Base-by-base conservation (phyloP, 2,888 invertebrate genomes). In the Cyaniris semiargus region DNA sequence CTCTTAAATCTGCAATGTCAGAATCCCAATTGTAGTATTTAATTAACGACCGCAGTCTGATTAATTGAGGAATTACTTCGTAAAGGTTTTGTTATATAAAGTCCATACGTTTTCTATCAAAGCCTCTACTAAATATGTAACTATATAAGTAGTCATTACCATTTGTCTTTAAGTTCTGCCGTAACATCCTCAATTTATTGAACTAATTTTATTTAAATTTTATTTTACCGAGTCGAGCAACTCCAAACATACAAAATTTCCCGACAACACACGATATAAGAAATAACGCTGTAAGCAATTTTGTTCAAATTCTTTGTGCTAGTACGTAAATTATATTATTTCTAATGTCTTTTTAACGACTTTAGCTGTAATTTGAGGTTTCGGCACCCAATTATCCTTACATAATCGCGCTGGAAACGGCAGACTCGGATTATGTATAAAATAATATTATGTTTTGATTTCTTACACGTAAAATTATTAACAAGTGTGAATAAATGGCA, bases 301-400 rank as follows among this genome's bases (percentile, higher is more conserved):
- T 18, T n/a, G 7, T n/a, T 6, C 0, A 56, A n/a, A 7, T n/a
- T n/a, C 7, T 58, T 7, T 58, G 21, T 60, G 21, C 1, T 10
- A 60, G 21, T 21, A 27, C 23, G 21, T 27, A 66, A 66, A 66
- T 66, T 13, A 27, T 66, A 66, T 66, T 66, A 66, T 66, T 66
- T 27, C 66, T 66, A 66, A 66, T 66, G 66, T 66, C 13, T 66
- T 66, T 66, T 66, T 66, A 66, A 66, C 27, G 27, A 66, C 66
- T 66, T 66, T 27, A 10, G 58, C 10, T 60, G 27, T 66, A 66
- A 27, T 27, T 27, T 27, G 27, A 66, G 66, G 66, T 66, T 27
- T 27, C 23, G 27, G 13, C 15, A 27, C 4, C 27, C 23, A 66
- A 66, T 23, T 23, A 60, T 66, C n/a, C 13, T 23, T 15, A 66